Evolutionary conservation across 1,140 invertebrate species (phyloP).

Genomic region (Acyrthosiphon pisum): DNA sequence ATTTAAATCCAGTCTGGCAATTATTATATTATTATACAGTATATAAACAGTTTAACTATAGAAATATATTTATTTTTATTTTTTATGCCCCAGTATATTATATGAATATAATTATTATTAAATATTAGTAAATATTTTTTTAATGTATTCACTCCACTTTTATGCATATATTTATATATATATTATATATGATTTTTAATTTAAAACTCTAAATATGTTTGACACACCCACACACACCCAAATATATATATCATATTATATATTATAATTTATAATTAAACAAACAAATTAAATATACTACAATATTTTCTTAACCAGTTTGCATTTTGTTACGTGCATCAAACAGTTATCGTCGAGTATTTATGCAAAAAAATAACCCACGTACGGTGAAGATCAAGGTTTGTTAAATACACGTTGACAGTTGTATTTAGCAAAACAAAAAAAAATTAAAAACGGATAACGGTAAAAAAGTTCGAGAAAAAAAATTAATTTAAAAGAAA

Average conservation of each 20-base stretch:
- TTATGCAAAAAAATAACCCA: not conserved
- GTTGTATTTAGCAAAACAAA: not conserved
- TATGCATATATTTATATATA: no score
- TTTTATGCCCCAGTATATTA: not conserved
- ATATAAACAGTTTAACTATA: not conserved
- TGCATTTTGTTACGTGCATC: not conserved
- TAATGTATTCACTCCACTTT: not conserved
- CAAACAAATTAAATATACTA: not conserved
- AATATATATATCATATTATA: not conserved
- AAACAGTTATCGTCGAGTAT: not conserved
- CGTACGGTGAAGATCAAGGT: not conserved
- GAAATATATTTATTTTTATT: no score
- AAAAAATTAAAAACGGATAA: not conserved
- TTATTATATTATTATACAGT: not conserved
- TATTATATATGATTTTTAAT: not conserved
- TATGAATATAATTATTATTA: slow-evolving; percentile 2
- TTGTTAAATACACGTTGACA: not conserved
- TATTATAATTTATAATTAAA: not conserved
- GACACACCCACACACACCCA: not conserved
- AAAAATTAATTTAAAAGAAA: no score
- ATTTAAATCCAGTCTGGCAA: not conserved
- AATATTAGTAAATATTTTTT: not conserved
- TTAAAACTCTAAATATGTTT: not conserved
- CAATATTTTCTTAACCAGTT: not conserved
- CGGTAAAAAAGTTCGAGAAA: not conserved